Base-by-base conservation (phyloP, 2,113 vertebrate genomes). In the Trichomycterus rosablanca region DNA sequence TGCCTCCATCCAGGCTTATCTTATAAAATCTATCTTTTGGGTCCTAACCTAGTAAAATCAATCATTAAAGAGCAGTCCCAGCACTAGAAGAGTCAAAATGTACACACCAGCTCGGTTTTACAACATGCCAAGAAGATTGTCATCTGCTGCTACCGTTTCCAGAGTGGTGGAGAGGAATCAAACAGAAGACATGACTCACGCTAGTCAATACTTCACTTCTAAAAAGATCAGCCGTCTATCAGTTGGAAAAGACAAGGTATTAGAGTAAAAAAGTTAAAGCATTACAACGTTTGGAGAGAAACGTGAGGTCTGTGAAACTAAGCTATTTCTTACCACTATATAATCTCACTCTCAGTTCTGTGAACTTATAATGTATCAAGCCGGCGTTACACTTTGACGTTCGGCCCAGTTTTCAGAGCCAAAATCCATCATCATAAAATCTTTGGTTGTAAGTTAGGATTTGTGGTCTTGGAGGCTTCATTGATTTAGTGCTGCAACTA, bases 191-290 rank as follows among this genome's bases (percentile, higher is more conserved):
- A 28, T 45, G 1, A 26, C 59, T 28, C 40, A 53, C 40, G 23
- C 39, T 32, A 70, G 55, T 76, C 63, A 73, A 76, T 73, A 70
- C 70, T 70, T 73, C 59, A 70, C 43, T 48, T 49, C 7, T 34
- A 44, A 42, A 66, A 59, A 51, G 63, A 57, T 58, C 55, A 23
- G n/a, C 56, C 59, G 51, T 63, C 63, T 57, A 59, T 75, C 74
- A 67, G 39, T 66, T 35, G 12, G 24, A 45, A 34, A 51, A 34
- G 66, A 45, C 32, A 59, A 59, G 54, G 58, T 19, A 22, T 44
- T 39, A 40, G 59, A 54, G n/a, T 22, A 18, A 28, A 35, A 51
- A 68, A 68, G 39, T 64, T 54, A 54, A 12, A 48, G 14, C 22
- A 58, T 56, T 62, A 65, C 67, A 66, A 40, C 53, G 48, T 60